Base-by-base conservation (phyloP, 2,113 vertebrate genomes). In the Onychostruthus taczanowskii region DNA sequence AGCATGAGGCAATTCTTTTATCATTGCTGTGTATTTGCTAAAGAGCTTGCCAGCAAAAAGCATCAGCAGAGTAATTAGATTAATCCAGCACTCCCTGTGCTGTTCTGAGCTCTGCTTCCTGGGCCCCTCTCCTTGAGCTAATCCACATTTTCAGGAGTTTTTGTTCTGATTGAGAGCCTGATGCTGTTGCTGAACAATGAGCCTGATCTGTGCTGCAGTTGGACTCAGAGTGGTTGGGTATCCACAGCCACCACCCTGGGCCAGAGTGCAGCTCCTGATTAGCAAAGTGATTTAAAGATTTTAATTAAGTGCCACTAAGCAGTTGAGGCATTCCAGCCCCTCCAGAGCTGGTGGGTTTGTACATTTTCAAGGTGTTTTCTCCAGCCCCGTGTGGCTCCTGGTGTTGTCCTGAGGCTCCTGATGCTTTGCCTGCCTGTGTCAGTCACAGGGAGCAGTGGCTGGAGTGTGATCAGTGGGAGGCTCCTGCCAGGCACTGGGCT, bases 211-310 rank as follows among this genome's bases (percentile, higher is more conserved):
- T 61, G 37, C 79, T 41, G 55, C 81, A 16, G 53, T 47, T 61
- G 68, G 18, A 56, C 62, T 74, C 46, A 13, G 37, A 53, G 75
- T 52, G 53, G 13, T 72, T 79, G 12, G 23, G 26, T 63, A 58
- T 70, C 72, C 46, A 66, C 49, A 76, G 61, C 49, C 94, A 89
- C 88, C 41, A 26, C 49, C 61, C 63, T 70, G 53, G 62, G n/a
- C 80, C 62, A 75, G 59, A 81, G 76, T 52, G 76, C 77, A 39
- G 43, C 89, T 91, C 59, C 84, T 88, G 88, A 95, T 95, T 83
- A 93, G 59, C 90, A 90, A 86, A 95, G 79, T 80, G 79, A 88
- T 95, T 90, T 92, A 77, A 90, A 61, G 59, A 23, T 80, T 83
- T 87, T 91, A 77, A 88, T 95, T 39, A 88, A 88, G 78, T 77